Conservation (phyloP, 2,113 vertebrate genomes). For the Poecilia latipinna region DNA sequence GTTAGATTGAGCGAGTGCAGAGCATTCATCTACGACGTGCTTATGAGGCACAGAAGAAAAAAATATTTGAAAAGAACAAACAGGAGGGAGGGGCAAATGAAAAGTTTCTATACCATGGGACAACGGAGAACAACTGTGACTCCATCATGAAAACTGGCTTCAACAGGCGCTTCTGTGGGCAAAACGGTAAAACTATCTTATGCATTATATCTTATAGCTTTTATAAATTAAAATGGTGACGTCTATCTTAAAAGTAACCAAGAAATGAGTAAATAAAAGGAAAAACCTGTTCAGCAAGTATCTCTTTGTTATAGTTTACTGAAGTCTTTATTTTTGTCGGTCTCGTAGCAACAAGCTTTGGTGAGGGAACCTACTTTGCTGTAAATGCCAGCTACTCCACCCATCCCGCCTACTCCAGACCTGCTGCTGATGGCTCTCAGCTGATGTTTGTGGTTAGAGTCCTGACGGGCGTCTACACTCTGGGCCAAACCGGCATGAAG, state of each 20-base stretch:
- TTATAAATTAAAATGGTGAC: neutral
- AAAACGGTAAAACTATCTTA: slow-evolving; percentile 63
- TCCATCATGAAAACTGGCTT: slow-evolving; percentile 64
- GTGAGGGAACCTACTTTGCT: slow-evolving; percentile 77
- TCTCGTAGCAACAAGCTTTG: slow-evolving; percentile 35
- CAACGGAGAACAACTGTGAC: slow-evolving; percentile 20
- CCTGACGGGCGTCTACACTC: slow-evolving; percentile 63
- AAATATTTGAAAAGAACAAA: slow-evolving; percentile 41
- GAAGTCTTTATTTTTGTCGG: too few species aligned
- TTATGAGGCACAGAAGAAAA: slow-evolving; percentile 45
- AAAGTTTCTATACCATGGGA: slow-evolving; percentile 63
- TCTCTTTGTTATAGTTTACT: neutral
- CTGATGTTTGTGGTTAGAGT: slow-evolving; percentile 76
- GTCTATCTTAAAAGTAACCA: neutral
- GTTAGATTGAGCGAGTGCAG: slow-evolving; percentile 64
- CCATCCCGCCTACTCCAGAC: slow-evolving; percentile 27
- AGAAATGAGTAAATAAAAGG: neutral
- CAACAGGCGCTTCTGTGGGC: slow-evolving; percentile 68
- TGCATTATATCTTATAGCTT: neutral
- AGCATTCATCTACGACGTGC: slow-evolving; percentile 46
- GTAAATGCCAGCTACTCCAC: slow-evolving; percentile 69
- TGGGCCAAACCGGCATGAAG: slow-evolving; percentile 41
- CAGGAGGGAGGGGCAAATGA: slow-evolving; percentile 12
- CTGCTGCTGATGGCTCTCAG: slow-evolving; percentile 54
- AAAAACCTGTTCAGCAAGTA: neutral